Percentiles rank a stretch among this genome's conserved stretches.
Conservation (phyloP, 2,113 vertebrate species). For the Arenaria interpres region DNA sequence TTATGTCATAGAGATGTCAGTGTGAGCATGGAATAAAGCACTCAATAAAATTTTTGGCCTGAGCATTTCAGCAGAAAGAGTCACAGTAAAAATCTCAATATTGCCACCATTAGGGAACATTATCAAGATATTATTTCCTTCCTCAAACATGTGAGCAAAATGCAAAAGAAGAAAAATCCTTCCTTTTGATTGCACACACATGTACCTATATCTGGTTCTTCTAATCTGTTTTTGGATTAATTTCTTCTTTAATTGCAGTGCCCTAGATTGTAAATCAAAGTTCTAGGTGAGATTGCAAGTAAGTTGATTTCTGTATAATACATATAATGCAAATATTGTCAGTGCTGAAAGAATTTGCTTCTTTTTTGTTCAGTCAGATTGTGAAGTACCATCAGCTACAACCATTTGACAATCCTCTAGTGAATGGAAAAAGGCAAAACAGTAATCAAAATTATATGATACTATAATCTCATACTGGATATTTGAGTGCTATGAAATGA, state of each 20-base stretch:
- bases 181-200: background rate
- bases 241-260: background rate
- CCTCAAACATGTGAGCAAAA: background rate
- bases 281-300: background rate
- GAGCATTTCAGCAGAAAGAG: background rate
- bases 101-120: background rate
- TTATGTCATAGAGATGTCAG: background rate
- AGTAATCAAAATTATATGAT: background rate
- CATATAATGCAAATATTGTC: background rate
- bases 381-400: conserved; percentile 13
- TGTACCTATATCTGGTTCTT: background rate
- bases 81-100: background rate
- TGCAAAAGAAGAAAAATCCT: background rate
- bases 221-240: background rate
- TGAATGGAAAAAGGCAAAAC: background rate
- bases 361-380: background rate
- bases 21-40: background rate
- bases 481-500: background rate
- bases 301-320: background rate
- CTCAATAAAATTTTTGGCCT: background rate
- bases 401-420: background rate
- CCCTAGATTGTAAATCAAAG: background rate
- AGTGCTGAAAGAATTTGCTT: background rate
- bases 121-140: background rate
- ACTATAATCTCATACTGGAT: conserved; percentile 15